Evolutionary conservation across 2,113 vertebrate genomes (phyloP).

Genomic region (Rattus rattus): DNA sequence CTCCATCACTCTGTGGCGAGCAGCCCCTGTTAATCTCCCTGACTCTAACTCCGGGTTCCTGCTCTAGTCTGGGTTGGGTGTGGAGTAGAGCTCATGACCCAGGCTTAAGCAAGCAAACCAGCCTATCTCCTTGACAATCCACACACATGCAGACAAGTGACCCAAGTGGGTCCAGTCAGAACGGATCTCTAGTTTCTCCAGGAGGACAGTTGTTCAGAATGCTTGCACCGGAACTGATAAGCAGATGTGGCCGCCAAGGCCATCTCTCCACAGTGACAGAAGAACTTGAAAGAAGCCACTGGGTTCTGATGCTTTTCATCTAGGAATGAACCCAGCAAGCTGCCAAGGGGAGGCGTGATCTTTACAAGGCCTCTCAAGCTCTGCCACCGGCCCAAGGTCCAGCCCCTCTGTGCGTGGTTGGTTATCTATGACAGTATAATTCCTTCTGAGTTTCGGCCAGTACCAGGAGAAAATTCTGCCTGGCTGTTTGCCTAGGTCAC

Average conservation of each 20-base stretch:
- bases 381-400: not conserved
- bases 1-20: no score
- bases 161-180: not conserved
- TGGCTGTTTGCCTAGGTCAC: not conserved
- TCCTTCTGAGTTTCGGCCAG: not conserved
- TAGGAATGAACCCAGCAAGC: not conserved
- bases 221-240: not conserved
- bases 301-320: not conserved
- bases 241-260: not conserved
- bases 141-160: not conserved
- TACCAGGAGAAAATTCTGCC: not conserved
- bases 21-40: rapidly evolving
- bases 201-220: not conserved
- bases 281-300: not conserved
- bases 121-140: no score
- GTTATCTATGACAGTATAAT: not conserved
- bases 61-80: rapidly evolving
- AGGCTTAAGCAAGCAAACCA: not conserved
- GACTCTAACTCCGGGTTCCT: not conserved
- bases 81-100: not conserved
- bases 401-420: not conserved
- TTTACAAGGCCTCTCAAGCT: not conserved
- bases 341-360: not conserved
- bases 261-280: not conserved
- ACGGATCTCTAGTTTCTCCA: not conserved